Evolutionary conservation across 2,888 invertebrate species (phyloP), one percentile per base, ranked within the genome.

Genomic region (Harpagoxenus sublaevis): DNA sequence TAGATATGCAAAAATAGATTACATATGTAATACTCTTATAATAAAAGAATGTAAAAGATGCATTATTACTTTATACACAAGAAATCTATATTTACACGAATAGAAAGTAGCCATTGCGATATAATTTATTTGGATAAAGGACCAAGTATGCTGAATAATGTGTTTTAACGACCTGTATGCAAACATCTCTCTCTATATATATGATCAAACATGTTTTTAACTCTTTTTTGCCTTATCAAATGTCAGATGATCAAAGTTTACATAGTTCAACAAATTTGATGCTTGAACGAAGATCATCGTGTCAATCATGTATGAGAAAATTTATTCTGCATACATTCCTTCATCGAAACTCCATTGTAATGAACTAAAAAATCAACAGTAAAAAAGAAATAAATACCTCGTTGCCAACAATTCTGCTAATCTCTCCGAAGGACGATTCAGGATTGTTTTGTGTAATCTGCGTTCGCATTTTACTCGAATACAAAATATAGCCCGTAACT

Each of bases 401-500:
- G 89, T 96, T 96, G 87, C 97, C 97, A 92, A 97, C 97, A 92
- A 97, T 96, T 92, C 97, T 96, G 94, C 97, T 97, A 92, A 97
- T 97, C 96, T 98, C 96, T 93, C 99, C 99, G 95, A 99, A 99
- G 5, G 97, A 97, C 81, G 98, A 97, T 86, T 98, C 99, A 0
- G 99, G 99, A 96, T 99, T 99, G 94, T 98, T 98, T 91, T 98
- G 97, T 88, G 98, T 97, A 89, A 99, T 98, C 78, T 97, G 97
- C 95, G 99, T 98, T 81, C 99, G 96, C 70, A 99, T 97, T 96
- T 99, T 99, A 93, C 99, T 98, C 62, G 99, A 99, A 96, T 99
- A 99, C 85, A 99, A 96, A 91, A 99, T 99, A 96, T 99, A 99
- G 10, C 99, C 99, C 85, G 99, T 99, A 92, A 98, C 98, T 88